These are phyloP conservation scores for Corythornis leucogaster DNA, from an alignment of 2,797 vertebrate genomes.

Conservation along the genomic window DNA sequence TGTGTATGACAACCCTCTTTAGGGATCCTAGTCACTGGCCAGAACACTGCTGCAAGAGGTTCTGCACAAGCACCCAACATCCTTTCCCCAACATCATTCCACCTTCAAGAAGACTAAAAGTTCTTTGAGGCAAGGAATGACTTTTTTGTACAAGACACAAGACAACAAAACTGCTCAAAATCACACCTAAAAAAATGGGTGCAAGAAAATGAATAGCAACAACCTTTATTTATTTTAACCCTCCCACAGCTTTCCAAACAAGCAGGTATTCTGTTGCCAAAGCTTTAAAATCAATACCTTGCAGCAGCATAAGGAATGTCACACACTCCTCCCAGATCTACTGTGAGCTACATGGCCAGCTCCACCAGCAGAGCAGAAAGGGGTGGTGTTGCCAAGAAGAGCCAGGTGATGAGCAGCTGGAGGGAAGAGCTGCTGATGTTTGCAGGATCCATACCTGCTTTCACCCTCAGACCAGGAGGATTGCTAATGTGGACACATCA, in stretches of 20 bases:
- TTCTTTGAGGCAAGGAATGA: not conserved
- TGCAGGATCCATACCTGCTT: not conserved
- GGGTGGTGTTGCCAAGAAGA: not conserved
- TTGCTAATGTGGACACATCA: not conserved
- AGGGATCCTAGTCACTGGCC: not conserved
- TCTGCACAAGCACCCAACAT: not conserved
- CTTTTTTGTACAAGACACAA: not conserved
- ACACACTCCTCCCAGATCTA: not conserved
- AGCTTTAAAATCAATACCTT: not conserved
- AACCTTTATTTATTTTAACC: not conserved
- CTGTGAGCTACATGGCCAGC: not conserved
- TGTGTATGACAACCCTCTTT: not conserved
- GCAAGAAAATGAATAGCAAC: not conserved
- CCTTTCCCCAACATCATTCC: not conserved
- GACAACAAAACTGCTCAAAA: not conserved
- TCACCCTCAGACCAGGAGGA: not conserved
- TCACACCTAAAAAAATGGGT: not conserved
- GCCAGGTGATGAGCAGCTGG: not conserved
- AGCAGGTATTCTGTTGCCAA: not conserved
- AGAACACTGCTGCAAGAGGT: not conserved
- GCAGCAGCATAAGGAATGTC: not conserved
- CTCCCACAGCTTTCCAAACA: not conserved
- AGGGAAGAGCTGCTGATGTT: not conserved
- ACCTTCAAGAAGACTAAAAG: not conserved
- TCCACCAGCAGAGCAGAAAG: rapidly evolving